phyloP scores from a whole-genome alignment of 2,113 vertebrate species.

The Chiloscyllium plagiosum region DNA sequence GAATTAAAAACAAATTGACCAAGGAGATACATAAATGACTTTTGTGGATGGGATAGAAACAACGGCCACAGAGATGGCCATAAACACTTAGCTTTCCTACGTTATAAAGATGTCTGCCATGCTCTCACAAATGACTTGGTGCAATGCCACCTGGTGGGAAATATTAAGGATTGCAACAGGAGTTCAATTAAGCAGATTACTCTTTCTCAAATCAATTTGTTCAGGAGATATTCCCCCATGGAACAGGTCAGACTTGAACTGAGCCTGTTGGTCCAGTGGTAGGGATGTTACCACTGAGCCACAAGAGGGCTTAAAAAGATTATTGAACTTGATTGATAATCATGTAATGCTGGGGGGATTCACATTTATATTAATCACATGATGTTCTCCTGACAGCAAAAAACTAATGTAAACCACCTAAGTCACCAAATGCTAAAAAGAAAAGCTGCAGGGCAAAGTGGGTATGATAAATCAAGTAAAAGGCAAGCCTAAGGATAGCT shows the following conservation, averaged over 20 bases:
- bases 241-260: too few species aligned
- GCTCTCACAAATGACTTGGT: background rate
- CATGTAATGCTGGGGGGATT: background rate
- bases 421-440: too few species aligned
- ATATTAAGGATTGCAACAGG: background rate
- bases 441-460: constrained; percentile 41
- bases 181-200: background rate
- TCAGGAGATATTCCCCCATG: too few species aligned
- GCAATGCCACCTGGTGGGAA: constrained; percentile 6
- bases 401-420: background rate
- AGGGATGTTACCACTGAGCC: too few species aligned
- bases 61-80: background rate
- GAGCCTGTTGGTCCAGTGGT: too few species aligned
- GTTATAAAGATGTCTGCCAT: background rate
- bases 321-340: background rate
- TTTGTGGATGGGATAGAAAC: background rate
- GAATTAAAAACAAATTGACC: background rate
- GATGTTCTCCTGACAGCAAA: background rate
- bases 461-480: constrained; percentile 47
- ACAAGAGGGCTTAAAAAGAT: too few species aligned
- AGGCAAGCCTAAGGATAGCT: constrained; percentile 43
- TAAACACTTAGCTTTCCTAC: background rate
- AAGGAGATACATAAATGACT: background rate
- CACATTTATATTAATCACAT: background rate
- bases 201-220: too few species aligned